These are phyloP conservation scores for Phallusia fumigata DNA, from an alignment of 23 tunicate species.

Conservation along the genomic window DNA sequence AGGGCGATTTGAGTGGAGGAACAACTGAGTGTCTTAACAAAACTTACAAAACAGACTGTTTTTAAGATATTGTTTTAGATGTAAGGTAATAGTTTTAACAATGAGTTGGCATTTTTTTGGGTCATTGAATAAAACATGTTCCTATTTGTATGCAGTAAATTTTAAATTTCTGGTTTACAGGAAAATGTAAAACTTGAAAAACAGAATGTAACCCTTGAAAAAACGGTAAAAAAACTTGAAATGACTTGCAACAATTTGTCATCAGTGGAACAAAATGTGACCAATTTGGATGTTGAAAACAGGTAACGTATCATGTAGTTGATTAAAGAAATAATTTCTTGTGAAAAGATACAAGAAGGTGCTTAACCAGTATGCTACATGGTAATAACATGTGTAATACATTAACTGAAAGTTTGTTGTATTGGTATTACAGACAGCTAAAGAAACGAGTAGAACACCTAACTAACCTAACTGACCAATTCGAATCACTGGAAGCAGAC, in stretches of 20 bases:
- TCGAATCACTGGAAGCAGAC: constrained; percentile 76
- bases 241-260: constrained; percentile 43
- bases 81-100: no score
- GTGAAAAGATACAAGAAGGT: no score
- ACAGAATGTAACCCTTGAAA: constrained; percentile 67
- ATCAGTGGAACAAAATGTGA: constrained; percentile 55
- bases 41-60: no score
- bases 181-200: constrained; percentile 84
- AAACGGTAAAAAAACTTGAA: constrained; percentile 73
- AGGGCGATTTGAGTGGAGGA: not conserved
- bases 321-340: no score
- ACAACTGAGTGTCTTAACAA: no score
- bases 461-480: constrained; percentile 54
- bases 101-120: no score
- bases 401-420: not conserved
- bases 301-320: constrained; percentile 20
- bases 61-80: no score
- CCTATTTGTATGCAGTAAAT: no score
- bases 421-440: constrained; percentile 58
- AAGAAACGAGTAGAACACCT: constrained; percentile 72
- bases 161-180: constrained; percentile 15
- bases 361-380: no score
- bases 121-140: no score
- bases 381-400: no score
- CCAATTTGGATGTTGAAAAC: constrained; percentile 78